Base-by-base conservation (phyloP, 1,140 invertebrate species). In the Pogonomyrmex californicus region DNA sequence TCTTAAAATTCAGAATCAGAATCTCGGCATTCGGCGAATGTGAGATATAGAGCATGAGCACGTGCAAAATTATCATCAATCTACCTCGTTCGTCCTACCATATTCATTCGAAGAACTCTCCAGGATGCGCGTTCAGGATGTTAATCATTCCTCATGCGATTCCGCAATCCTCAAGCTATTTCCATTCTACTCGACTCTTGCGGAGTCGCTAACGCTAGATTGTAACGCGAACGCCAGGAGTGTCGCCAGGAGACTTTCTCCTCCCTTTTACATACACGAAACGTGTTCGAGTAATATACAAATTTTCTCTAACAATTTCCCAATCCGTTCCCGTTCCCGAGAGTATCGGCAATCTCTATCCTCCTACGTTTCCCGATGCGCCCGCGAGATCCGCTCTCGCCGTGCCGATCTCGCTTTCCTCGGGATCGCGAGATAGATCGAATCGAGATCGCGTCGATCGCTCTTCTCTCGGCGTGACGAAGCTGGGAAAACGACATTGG, bases 401-500 rank as follows among this genome's bases (percentile, higher is more conserved):
- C 4, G 12, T 3, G 54, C 10, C 10, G 1, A 49, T 78, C 17
- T 36, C 14, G 70, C 5, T 47, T 77, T 65, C 23, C 49, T 30
- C 23, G 12, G 33, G 36, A 56, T 60, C 38, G 47, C 47, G 54
- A 51, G 10, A 58, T 33, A 44, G 51, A 33, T 70, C 47, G 73
- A 10, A 75, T 58, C 51, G 49, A 58, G 70, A 75, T 88, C 56
- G 68, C 14, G 30, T 14, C 30, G 56, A 71, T 54, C n/a, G n/a
- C 33, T 14, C 56, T 60, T 51, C 49, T 73, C 60, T 66, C 54
- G 78, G 23, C 47, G 12, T 58, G 83, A 88, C 33, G 71, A 62
- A 89, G 77, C 23, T 62, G 58, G 47, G 82, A 51, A 51, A 86
- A 66, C 71, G 87, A 89, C 85, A 89, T 87, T 87, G 90, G 70